These are phyloP conservation scores for Campoletis raptor DNA, from an alignment of 2,888 invertebrate genomes.

Conservation along the genomic window DNA sequence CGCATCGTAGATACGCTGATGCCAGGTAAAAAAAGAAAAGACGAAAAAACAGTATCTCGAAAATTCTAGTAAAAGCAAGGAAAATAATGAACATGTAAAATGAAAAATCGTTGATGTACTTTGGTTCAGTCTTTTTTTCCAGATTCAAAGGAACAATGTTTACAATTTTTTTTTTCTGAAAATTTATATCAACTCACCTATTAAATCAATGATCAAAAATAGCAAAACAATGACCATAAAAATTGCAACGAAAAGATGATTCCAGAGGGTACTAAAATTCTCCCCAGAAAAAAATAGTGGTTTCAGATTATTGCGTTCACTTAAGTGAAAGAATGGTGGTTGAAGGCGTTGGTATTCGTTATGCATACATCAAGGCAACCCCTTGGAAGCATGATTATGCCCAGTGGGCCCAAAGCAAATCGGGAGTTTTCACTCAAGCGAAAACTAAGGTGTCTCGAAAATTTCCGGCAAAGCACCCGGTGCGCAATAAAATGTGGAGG, in stretches of 20 bases:
- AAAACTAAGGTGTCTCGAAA: constrained; percentile 52
- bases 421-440: constrained; percentile 49
- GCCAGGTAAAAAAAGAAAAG: constrained; percentile 11
- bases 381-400: constrained; percentile 2
- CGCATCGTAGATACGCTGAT: constrained; percentile 2
- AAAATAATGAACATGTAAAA: constrained; percentile 32
- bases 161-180: neutral
- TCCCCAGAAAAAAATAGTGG: neutral
- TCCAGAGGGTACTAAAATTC: neutral
- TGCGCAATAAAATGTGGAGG: neutral
- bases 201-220: neutral
- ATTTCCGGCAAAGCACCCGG: constrained; percentile 35
- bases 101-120: neutral
- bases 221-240: neutral
- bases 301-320: neutral
- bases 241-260: neutral
- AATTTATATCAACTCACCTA: neutral
- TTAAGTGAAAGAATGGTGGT: neutral
- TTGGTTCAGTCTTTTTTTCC: neutral
- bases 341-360: constrained; percentile 7
- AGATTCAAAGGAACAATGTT: neutral
- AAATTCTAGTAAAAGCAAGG: constrained; percentile 50
- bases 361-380: neutral
- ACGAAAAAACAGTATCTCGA: constrained; percentile 22
- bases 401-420: constrained; percentile 48